These are phyloP conservation scores for Torymus texanus DNA, from an alignment of 2,888 invertebrate genomes.

Conservation along the genomic window DNA sequence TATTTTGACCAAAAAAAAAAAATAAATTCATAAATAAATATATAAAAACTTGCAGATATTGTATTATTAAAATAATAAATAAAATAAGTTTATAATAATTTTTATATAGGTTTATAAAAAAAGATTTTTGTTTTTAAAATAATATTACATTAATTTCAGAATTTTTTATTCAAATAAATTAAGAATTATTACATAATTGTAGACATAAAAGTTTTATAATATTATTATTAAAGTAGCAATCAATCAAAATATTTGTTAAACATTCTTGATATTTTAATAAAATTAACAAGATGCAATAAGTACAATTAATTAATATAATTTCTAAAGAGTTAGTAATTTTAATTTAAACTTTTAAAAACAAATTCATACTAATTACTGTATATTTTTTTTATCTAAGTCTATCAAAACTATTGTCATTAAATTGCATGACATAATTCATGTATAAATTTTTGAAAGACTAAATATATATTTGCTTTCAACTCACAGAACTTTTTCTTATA, in stretches of 20 bases:
- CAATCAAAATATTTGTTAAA: too few species aligned
- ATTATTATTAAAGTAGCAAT: too few species aligned
- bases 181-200: too few species aligned
- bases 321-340: constrained; percentile 35
- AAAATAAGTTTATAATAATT: too few species aligned
- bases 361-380: constrained; percentile 41
- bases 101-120: too few species aligned
- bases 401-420: constrained; percentile 40
- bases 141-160: too few species aligned
- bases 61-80: too few species aligned
- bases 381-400: constrained; percentile 44
- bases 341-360: constrained; percentile 21
- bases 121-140: too few species aligned
- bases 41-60: background rate
- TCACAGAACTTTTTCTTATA: constrained; percentile 17
- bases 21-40: too few species aligned
- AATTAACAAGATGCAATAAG: constrained; percentile 5
- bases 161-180: too few species aligned
- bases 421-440: constrained; percentile 21
- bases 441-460: constrained; percentile 31
- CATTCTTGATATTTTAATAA: background rate
- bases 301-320: constrained; percentile 42
- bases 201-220: too few species aligned
- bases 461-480: constrained; percentile 10
- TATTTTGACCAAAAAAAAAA: background rate